Evolutionary conservation across 2,113 vertebrate species (phyloP).

Genomic region (Perca schrenkii): DNA sequence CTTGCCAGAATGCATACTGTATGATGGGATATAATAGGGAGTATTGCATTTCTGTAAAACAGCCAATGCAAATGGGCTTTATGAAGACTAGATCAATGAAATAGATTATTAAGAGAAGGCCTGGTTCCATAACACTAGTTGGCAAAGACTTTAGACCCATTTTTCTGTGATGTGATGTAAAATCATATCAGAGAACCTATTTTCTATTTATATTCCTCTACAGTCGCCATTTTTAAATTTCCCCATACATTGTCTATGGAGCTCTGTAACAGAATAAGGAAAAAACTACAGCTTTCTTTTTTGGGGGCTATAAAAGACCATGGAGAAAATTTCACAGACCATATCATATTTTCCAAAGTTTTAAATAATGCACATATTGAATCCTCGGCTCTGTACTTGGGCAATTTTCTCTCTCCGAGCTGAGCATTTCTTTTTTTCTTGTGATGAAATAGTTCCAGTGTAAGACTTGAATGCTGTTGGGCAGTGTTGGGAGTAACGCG

Average conservation of each 20-base stretch:
- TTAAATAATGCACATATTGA: constrained; percentile 23
- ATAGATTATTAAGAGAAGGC: background rate
- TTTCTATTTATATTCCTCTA: background rate
- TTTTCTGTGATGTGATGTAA: background rate
- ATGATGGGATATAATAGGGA: background rate
- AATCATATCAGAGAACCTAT: background rate
- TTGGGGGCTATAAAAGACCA: background rate
- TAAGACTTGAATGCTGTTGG: background rate
- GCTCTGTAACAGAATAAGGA: background rate
- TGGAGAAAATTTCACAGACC: background rate
- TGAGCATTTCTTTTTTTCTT: background rate
- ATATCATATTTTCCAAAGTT: background rate
- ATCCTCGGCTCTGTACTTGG: background rate
- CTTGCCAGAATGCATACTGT: background rate
- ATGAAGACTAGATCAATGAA: background rate
- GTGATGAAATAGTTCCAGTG: background rate
- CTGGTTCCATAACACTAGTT: background rate
- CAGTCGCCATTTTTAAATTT: background rate
- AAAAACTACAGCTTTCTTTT: background rate
- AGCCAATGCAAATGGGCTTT: background rate
- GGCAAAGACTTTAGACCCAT: background rate
- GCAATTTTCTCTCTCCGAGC: background rate
- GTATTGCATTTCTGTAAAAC: background rate
- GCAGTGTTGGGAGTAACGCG: no score
- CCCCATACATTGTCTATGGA: background rate